Evolutionary conservation across 92 coral and sea anemone genomes (phyloP), one percentile per base, ranked within the genome.

Genomic region (Bergia sp.): DNA sequence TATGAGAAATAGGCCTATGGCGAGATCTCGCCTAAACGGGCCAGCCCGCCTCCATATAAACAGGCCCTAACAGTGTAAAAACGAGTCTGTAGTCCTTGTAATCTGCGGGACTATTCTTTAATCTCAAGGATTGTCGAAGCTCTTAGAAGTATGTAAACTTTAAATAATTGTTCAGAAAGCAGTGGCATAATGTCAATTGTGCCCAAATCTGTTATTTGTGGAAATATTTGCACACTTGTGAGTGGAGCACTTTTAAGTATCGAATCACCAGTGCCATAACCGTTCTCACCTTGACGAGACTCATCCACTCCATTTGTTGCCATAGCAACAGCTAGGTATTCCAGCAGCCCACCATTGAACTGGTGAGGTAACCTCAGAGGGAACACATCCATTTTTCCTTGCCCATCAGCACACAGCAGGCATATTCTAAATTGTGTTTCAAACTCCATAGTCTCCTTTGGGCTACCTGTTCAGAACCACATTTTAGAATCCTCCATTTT

Each of bases 331-430:
- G 90, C 82, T 71, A 92, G 77, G 42, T 92, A 86, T n/a, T 90
- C 81, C 4, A 85, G 88, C n/a, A 92, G 47, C 41, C 89, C 88
- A 64, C 94, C 92, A 86, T 92, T 86, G 73, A 92, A 83, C 18
- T 89, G 92, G 42, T 89, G 88, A 16, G 92, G 89, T 44, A 86
- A 12, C 55, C 92, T 92, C 82, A 92, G 82, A n/a, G 90, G 85
- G 57, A 86, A 86, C 64, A 92, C 42, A 45, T 80, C 80, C 90
- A 92, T 74, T 41, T 79, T 72, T 10, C 75, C 81, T 10, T 76
- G 82, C 61, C 85, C 85, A 81, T 64, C 90, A 21, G 88, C 82
- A 86, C 86, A 89, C 13, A 92, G 86, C 69, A 89, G 85, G 71
- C 94, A 92, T 66, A 89, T 57, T 55, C 94, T 72, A 36, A 53